Base-by-base conservation (phyloP, 1,140 invertebrate genomes). In the Prorops nasuta region DNA sequence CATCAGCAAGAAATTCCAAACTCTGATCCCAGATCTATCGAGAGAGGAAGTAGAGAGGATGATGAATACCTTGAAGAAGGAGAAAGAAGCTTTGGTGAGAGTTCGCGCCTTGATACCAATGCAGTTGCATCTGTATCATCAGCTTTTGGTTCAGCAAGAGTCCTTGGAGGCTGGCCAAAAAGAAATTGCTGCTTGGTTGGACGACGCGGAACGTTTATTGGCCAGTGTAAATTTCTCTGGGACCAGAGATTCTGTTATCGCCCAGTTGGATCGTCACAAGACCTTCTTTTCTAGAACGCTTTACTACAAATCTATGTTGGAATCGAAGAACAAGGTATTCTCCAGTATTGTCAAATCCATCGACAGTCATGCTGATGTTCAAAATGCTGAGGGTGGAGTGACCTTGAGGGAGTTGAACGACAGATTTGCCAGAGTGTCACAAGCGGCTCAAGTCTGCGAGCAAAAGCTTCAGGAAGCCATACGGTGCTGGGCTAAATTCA, bases 291-390 rank as follows among this genome's bases (percentile, higher is more conserved):
- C 90, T 0, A 83, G 92, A 49, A 90, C 86, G 0, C 82, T 92
- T 0, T 95, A 95, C 70, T 95, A 96, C 72, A 90, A 90, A 66
- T 94, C 92, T 0, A 94, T 95, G 87, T 67, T 96, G 32, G 92
- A 96, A 58, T 95, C 90, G 62, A 95, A 95, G 74, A 96, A 94
- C 71, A 95, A 96, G 77, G 86, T 96, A n/a, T 88, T 94, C 72
- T 85, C 87, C 53, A 94, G 86, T 62, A 89, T 96, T n/a, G 79
- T 89, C 0, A 88, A 89, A 61, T 83, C 89, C 0, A 84, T 90
- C 3, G 85, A 89, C 37, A 63, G 61, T 41, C 78, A 84, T 47
- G 84, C 86, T 54, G 86, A 84, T 54, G 81, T 88, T 3, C 87
- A 91, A 59, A 86, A 87, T 2, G 80, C 81, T 0, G 84, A 88